phyloP scores from a whole-genome alignment of 2,888 invertebrate species.

The Rhyacophila evoluta region DNA sequence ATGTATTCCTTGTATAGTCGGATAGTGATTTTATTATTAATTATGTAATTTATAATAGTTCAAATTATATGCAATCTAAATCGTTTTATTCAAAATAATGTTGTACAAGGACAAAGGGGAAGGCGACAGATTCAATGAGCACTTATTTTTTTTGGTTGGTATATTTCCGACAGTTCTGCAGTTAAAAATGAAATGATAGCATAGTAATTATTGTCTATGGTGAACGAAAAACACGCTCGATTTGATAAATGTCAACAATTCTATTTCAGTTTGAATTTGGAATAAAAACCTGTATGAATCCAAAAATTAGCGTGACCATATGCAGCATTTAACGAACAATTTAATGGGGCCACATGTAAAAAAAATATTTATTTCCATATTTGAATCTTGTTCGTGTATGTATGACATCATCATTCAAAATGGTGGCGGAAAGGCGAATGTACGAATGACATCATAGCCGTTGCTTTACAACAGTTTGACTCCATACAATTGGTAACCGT shows the following conservation, averaged over 20 bases:
- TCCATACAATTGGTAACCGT: slow-evolving; percentile 24
- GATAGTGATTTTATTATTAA: no score
- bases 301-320: slow-evolving; percentile 17
- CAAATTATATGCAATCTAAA: no score
- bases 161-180: no score
- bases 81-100: no score
- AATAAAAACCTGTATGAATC: slow-evolving; percentile 6
- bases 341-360: slow-evolving; percentile 13
- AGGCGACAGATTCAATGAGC: no score
- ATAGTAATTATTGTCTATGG: no score
- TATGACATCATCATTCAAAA: neutral
- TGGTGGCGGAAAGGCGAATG: slow-evolving; percentile 18
- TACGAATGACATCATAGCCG: slow-evolving; percentile 18
- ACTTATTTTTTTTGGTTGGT: no score
- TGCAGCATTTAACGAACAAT: slow-evolving; percentile 17
- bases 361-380: slow-evolving; percentile 23
- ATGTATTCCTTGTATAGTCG: no score
- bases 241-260: neutral
- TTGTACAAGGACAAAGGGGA: no score
- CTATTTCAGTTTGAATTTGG: neutral
- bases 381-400: neutral
- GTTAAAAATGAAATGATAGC: no score
- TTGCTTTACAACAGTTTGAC: slow-evolving; percentile 14
- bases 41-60: no score
- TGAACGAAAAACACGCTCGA: no score